Conservation (phyloP, 2,888 invertebrate genomes). For the Congeria kusceri region DNA sequence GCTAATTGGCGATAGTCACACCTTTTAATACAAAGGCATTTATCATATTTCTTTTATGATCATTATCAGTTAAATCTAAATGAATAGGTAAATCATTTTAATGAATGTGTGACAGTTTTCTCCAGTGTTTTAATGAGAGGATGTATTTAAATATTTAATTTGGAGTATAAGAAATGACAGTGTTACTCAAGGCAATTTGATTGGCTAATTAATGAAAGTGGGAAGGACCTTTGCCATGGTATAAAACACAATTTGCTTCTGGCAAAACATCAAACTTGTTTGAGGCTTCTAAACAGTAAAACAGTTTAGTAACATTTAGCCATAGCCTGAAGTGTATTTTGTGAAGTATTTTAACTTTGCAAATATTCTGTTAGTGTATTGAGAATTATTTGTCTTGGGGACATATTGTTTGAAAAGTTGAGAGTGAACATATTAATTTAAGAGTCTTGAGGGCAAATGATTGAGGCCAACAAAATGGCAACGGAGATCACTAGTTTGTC, state of each 20-base stretch:
- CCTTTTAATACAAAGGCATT: no score
- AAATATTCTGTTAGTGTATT: slow-evolving; percentile 7
- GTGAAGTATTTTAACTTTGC: slow-evolving; percentile 1
- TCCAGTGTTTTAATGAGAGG: slow-evolving; percentile 18
- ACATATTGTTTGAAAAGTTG: not conserved
- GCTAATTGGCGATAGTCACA: no score
- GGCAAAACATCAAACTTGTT: slow-evolving; percentile 24
- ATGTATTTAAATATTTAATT: slow-evolving; percentile 19
- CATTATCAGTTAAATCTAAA: no score
- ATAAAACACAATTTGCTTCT: slow-evolving; percentile 59
- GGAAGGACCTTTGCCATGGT: slow-evolving; percentile 5
- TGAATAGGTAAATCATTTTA: no score
- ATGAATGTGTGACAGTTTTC: slow-evolving; percentile 1
- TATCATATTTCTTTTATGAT: no score
- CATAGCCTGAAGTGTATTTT: slow-evolving; percentile 7
- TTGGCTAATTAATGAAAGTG: not conserved
- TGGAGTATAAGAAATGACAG: slow-evolving; percentile 3
- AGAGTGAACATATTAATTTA: not conserved
- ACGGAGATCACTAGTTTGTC: slow-evolving; percentile 33
- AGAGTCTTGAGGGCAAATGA: not conserved
- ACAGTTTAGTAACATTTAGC: slow-evolving; percentile 2
- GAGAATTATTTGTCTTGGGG: not conserved
- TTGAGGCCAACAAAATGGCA: slow-evolving; percentile 34
- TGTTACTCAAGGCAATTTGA: not conserved
- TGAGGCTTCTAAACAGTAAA: not conserved